phyloP scores from a whole-genome alignment of 2,888 invertebrate genomes.

The Euzophera pinguis region DNA sequence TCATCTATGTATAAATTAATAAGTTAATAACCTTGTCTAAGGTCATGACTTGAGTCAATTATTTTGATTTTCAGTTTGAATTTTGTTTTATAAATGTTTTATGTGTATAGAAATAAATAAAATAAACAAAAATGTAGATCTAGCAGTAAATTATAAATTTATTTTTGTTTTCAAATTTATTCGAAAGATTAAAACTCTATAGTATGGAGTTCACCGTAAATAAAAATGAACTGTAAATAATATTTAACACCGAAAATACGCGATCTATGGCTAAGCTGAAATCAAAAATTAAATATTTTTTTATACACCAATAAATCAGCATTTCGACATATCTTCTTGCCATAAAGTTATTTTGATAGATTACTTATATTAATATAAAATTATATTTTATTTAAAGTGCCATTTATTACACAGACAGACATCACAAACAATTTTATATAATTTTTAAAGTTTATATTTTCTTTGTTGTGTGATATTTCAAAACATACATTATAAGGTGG shows the following conservation, averaged over 20 bases:
- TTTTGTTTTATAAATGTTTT: too few species aligned
- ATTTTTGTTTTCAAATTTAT: too few species aligned
- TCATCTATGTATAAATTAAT: too few species aligned
- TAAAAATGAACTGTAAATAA: too few species aligned
- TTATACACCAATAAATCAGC: not conserved
- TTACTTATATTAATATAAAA: slow-evolving; percentile 4
- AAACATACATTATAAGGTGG: not conserved
- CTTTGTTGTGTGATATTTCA: slow-evolving; percentile 1
- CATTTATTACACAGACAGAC: slow-evolving; percentile 14
- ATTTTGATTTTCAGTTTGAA: too few species aligned
- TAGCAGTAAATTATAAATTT: too few species aligned
- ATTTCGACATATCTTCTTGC: not conserved
- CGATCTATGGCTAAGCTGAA: not conserved
- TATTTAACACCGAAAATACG: not conserved
- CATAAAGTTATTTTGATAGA: not conserved
- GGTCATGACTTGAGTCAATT: too few species aligned
- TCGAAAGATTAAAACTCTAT: too few species aligned
- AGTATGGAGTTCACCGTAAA: too few species aligned
- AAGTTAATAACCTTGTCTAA: too few species aligned
- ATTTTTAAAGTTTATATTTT: not conserved
- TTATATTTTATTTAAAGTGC: slow-evolving; percentile 13
- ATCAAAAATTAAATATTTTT: not conserved
- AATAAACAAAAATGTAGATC: too few species aligned
- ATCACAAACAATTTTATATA: slow-evolving; percentile 16
- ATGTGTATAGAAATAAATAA: too few species aligned